A percentile compares a stretch with the other conserved stretches of the same genome.
These are phyloP conservation scores for Ciconia maguari DNA, from an alignment of 2,113 vertebrate species.

Conservation along the genomic window DNA sequence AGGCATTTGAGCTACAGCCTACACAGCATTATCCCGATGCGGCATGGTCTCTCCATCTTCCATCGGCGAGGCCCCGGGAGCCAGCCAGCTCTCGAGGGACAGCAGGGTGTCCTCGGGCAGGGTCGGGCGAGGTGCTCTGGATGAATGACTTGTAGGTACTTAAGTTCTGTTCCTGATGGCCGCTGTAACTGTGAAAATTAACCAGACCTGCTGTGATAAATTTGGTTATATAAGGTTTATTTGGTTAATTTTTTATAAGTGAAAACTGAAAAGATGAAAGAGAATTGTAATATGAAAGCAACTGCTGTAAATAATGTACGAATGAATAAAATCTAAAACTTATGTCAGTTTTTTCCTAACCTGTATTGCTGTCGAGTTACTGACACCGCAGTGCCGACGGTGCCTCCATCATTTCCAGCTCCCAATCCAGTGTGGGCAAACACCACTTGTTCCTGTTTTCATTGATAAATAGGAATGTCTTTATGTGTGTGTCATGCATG, in stretches of 20 bases:
- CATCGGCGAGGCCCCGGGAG: background rate
- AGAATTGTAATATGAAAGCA: conserved; percentile 88
- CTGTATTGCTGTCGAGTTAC: conserved; percentile 35
- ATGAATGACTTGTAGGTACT: conserved; percentile 73
- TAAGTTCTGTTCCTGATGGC: conserved; percentile 69
- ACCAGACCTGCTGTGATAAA: conserved; percentile 76
- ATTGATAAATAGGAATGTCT: background rate
- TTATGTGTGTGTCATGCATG: background rate
- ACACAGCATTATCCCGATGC: rapidly evolving
- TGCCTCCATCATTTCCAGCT: background rate
- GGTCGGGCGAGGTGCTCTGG: conserved; percentile 37
- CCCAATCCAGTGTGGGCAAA: background rate
- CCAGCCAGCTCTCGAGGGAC: background rate
- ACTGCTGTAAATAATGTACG: conserved; percentile 92
- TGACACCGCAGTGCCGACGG: background rate
- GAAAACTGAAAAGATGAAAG: conserved; percentile 89
- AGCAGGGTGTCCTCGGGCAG: background rate
- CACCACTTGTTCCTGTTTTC: background rate
- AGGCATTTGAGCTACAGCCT: background rate
- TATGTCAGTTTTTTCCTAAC: conserved; percentile 58
- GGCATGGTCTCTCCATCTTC: background rate
- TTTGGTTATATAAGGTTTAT: conserved; percentile 78
- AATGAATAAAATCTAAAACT: conserved; percentile 81
- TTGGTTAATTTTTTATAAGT: conserved; percentile 79
- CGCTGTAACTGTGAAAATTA: conserved; percentile 75